Evolutionary conservation across 37 sponge, comb jelly and placozoan genomes (phyloP), one percentile per base, ranked within the genome.

Genomic region (Ianthella basta): DNA sequence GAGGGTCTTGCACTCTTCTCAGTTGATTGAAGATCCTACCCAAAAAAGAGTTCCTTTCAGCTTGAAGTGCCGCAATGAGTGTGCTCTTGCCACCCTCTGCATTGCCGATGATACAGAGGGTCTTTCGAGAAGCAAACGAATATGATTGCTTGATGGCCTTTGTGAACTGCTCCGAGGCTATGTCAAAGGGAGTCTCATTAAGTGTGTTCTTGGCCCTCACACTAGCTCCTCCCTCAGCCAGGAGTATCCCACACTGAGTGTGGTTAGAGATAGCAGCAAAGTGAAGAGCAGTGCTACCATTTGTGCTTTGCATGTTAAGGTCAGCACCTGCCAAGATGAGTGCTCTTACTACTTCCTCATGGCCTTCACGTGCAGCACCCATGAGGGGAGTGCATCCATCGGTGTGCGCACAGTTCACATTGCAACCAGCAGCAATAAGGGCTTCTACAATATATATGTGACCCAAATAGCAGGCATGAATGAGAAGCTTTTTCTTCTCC

Each of bases 1-100:
- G 33, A 21, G 36, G 33, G 41, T 72, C 19, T 21, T 33, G 8
- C 8, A 72, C 73, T 72, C 40, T 29, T 30, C 18, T 20, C 73
- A 72, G 41, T 29, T 40, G 13, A 38, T 72, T 15, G 36, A 34
- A 38, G 14, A 35, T 10, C 30, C 19, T 72, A 13, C 12, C 39
- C 37, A 23, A 72, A 37, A 37, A 38, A 8, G 32, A 34, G 20
- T 37, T 29, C 32, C 30, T 37, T 29, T 72, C 73, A 72, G 33
- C 36, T 40, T 19, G 8, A 37, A 72, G 41, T 72, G 73, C 23
- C 20, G 73, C 73, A 38, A 72, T 72, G 13, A 72, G 41, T 15
- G 73, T 72, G 41, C 73, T 72, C 73, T 72, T 72, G 13, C 73
- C 73, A 72, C 73, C 36, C 14, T 34, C 16, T 38, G 73, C 73